Base-by-base conservation (phyloP, 2,797 vertebrate genomes). In the Ctenosaura bakeri region DNA sequence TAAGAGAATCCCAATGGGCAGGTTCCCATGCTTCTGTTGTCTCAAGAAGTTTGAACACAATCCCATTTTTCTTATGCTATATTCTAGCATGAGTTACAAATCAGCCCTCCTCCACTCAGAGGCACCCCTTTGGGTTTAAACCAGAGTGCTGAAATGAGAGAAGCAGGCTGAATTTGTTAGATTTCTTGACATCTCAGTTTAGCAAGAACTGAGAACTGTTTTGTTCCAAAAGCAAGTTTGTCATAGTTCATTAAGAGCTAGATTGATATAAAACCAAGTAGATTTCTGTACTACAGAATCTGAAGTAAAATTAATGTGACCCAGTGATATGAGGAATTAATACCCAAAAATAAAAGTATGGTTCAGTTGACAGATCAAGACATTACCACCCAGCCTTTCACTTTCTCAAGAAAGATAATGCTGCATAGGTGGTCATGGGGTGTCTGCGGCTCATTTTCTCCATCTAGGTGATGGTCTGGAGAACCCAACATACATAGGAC, bases 261-360 rank as follows among this genome's bases (percentile, higher is more conserved):
- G n/a, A 81, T 50, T 91, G 1, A 32, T 85, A 80, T 74, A 86
- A 88, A 64, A 24, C 0, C 38, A 91, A 66, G 16, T 79, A 88
- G 29, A 5, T 42, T 87, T 90, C 85, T 91, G 22, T 18, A 89
- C n/a, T 85, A 7, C 46, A 54, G 83, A 92, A 1, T 26, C 50
- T 14, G 42, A n/a, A 84, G 26, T 87, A 16, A 86, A 76, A 76
- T 76, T 59, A 86, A 76, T 76, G 24, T 86, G 71, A 86, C 74
- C 26, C 42, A 59, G 26, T n/a, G 5, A 87, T 29, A 64, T 77
- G 59, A 87, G 38, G 10, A 62, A 42, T 66, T 64, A 86, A 42
- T 87, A 73, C 73, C 42, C 83, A 66, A 73, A 93, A 90, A 89
- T 86, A 80, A 94, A 95, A 87, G n/a, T 84, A 80, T 94, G 89